Evolutionary conservation across 2,113 vertebrate species (phyloP).

Genomic region (Leptosomus discolor): DNA sequence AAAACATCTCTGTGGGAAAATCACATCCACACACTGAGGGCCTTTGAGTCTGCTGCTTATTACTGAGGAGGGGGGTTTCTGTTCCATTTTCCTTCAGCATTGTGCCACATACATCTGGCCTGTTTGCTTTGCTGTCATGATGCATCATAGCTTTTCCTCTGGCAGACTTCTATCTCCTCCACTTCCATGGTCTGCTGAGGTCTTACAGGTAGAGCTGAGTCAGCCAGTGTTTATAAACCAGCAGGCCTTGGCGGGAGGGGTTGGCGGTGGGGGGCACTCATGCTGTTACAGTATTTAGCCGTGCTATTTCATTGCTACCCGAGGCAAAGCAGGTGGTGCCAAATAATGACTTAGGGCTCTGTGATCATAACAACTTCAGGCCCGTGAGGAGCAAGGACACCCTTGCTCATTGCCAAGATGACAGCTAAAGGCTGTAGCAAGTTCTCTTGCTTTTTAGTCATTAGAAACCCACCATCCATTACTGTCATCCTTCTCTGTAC

Average conservation of each 20-base stretch:
- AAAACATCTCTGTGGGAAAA: constrained; percentile 59
- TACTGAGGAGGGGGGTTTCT: constrained; percentile 23
- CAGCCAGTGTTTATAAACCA: not conserved
- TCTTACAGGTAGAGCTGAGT: not conserved
- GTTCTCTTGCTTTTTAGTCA: not conserved
- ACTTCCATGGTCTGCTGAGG: not conserved
- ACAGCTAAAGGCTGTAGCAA: not conserved
- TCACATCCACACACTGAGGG: not conserved
- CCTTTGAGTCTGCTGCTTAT: not conserved
- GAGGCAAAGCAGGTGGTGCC: not conserved
- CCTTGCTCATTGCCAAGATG: not conserved
- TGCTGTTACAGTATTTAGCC: not conserved
- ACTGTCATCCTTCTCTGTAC: not conserved
- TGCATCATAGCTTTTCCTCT: not conserved
- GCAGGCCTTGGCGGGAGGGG: not conserved
- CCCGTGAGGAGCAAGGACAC: not conserved
- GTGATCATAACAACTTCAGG: not conserved
- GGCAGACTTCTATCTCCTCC: not conserved
- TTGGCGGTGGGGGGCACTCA: not conserved
- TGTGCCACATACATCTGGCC: not conserved
- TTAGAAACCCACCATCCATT: not conserved
- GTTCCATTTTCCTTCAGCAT: not conserved
- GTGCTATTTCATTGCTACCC: not conserved
- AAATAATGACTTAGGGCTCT: not conserved
- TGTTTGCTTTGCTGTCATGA: not conserved